Percentiles rank a stretch among this genome's conserved stretches.
phyloP scores from a whole-genome alignment of 2,113 vertebrate species.

The Hippocampus abdominalis region DNA sequence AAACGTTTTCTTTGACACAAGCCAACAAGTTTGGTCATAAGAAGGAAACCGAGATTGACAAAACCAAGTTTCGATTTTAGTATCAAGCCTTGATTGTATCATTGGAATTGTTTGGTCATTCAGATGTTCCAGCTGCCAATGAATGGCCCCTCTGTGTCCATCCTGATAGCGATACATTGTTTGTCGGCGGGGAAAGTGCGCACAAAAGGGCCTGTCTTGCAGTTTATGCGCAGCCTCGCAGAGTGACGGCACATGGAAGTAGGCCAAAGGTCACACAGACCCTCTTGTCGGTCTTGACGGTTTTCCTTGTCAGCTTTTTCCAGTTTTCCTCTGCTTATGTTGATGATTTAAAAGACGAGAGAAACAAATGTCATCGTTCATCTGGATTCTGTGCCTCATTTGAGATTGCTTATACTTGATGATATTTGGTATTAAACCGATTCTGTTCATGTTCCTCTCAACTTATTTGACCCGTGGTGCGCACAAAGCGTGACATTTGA shows the following conservation, averaged over 20 bases:
- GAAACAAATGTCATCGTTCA: neutral
- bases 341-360: neutral
- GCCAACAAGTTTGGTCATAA: neutral
- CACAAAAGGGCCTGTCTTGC: conserved; percentile 56
- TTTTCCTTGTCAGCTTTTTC: conserved; percentile 24
- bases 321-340: conserved; percentile 12
- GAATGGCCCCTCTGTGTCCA: conserved; percentile 50
- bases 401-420: neutral
- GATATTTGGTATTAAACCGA: neutral
- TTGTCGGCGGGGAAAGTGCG: conserved; percentile 35
- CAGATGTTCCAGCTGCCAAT: conserved; percentile 41
- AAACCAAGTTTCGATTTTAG: neutral
- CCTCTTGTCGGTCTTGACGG: conserved; percentile 26
- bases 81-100: conserved; percentile 14
- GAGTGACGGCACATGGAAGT: conserved; percentile 45
- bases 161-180: conserved; percentile 55
- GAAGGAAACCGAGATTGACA: neutral
- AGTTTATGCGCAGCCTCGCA: conserved; percentile 39
- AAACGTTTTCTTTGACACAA: neutral
- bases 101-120: conserved; percentile 24
- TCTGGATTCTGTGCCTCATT: neutral
- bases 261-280: conserved; percentile 52
- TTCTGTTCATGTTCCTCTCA: neutral
- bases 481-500: neutral
- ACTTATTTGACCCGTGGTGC: neutral